These are phyloP conservation scores for Chrysopa pallens DNA, from an alignment of 1,140 invertebrate genomes.

Conservation along the genomic window DNA sequence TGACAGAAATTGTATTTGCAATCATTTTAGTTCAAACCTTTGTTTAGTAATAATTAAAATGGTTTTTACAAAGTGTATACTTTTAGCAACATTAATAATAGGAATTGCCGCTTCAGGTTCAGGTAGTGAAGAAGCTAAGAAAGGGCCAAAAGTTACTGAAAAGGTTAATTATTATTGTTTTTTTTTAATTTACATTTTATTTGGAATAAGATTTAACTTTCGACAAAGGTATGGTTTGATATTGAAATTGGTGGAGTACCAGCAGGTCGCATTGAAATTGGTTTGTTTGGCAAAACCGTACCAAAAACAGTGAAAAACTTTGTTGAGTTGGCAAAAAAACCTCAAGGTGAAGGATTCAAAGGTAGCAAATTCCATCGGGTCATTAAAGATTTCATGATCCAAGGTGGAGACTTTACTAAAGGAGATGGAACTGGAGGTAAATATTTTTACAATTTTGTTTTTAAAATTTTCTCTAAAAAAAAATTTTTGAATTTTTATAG, in stretches of 20 bases:
- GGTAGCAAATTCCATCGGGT: slow-evolving; percentile 85
- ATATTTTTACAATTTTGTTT: slow-evolving; percentile 2
- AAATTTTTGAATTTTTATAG: slow-evolving; percentile 25
- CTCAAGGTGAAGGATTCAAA: slow-evolving; percentile 65
- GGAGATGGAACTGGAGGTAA: slow-evolving; percentile 81
- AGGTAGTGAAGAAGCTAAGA: slow-evolving; percentile 16
- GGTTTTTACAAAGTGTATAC: too few relatives aligned
- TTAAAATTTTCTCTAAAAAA: slow-evolving; percentile 1
- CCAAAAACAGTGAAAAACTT: slow-evolving; percentile 93
- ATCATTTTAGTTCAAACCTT: too few relatives aligned
- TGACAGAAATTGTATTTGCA: too few relatives aligned
- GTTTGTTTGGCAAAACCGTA: slow-evolving; percentile 87
- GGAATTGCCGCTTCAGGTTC: too few relatives aligned
- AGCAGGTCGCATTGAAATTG: slow-evolving; percentile 73
- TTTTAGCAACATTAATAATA: too few relatives aligned
- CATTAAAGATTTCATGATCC: slow-evolving; percentile 91
- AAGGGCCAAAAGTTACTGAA: slow-evolving; percentile 59
- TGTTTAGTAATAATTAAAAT: too few relatives aligned
- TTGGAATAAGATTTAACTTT: slow-evolving; percentile 18
- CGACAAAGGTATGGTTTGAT: slow-evolving; percentile 77
- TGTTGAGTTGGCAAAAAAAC: slow-evolving; percentile 59
- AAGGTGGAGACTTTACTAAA: slow-evolving; percentile 85
- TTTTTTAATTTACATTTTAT: slow-evolving; percentile 16
- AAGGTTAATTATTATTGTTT: slow-evolving; percentile 30
- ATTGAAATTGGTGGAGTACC: slow-evolving; percentile 68